phyloP scores from a whole-genome alignment of 2,888 invertebrate genomes.

The Agrilus cyanescens region DNA sequence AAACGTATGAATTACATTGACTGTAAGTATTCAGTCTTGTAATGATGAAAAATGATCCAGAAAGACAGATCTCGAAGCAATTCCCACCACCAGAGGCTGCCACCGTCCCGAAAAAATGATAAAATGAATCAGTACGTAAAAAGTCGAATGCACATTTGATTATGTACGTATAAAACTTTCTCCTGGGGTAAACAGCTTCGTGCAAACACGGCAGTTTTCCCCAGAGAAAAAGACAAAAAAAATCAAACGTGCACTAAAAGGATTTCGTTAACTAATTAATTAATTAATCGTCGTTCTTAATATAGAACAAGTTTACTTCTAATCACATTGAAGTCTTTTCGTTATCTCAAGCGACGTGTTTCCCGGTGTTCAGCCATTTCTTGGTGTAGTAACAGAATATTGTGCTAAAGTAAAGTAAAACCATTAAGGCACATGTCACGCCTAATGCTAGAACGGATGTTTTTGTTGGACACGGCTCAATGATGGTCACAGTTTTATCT shows the following conservation, averaged over 20 bases:
- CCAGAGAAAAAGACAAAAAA: slow-evolving; percentile 6
- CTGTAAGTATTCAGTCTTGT: slow-evolving; percentile 20
- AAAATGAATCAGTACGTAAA: slow-evolving; percentile 14
- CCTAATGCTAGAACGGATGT: slow-evolving; percentile 83
- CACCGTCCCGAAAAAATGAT: slow-evolving; percentile 28
- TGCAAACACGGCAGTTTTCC: background rate
- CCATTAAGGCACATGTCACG: slow-evolving; percentile 80
- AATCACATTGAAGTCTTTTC: slow-evolving; percentile 12
- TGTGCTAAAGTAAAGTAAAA: slow-evolving; percentile 81
- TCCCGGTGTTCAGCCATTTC: slow-evolving; percentile 78
- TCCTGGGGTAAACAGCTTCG: background rate
- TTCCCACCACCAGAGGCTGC: slow-evolving; percentile 26
- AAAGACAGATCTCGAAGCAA: slow-evolving; percentile 7
- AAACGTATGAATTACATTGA: too few species aligned
- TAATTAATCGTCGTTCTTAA: slow-evolving; percentile 5
- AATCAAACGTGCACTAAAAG: background rate
- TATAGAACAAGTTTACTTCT: background rate
- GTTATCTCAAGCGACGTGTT: slow-evolving; percentile 54
- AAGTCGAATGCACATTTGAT: slow-evolving; percentile 11
- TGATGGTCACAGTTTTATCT: slow-evolving; percentile 84
- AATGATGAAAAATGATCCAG: slow-evolving; percentile 21
- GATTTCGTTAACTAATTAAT: slow-evolving; percentile 3
- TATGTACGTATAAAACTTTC: slow-evolving; percentile 8
- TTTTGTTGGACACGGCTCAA: slow-evolving; percentile 85
- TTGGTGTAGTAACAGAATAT: slow-evolving; percentile 89